A percentile compares a stretch with the other conserved stretches of the same genome.
These are phyloP conservation scores for Luscinia luscinia DNA, from an alignment of 2,797 vertebrate genomes.

Conservation along the genomic window DNA sequence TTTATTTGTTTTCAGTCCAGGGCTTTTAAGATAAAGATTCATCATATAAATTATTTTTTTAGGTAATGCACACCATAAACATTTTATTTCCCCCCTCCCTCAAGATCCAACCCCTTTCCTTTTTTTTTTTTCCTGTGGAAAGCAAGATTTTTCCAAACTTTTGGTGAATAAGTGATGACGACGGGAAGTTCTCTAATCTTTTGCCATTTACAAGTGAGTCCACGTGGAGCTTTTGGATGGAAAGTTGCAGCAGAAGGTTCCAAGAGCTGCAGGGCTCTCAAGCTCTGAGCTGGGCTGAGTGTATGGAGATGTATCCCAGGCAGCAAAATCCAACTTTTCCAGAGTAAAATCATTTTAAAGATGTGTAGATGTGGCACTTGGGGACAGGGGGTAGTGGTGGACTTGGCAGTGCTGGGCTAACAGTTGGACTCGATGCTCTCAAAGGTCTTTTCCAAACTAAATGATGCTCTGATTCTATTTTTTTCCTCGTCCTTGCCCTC, in stretches of 20 bases:
- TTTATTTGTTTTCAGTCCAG: slow-evolving; percentile 49
- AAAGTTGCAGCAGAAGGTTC: slow-evolving; percentile 50
- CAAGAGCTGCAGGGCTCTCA: slow-evolving; percentile 41
- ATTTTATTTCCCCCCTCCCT: not conserved
- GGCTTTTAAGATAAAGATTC: slow-evolving; percentile 62
- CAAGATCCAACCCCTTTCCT: not conserved
- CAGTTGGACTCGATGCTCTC: not conserved
- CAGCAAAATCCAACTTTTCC: slow-evolving; percentile 55
- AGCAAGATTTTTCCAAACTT: slow-evolving; percentile 48
- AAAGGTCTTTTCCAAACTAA: not conserved
- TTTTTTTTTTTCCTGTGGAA: not conserved
- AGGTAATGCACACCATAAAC: slow-evolving; percentile 25
- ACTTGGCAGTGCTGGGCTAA: not conserved
- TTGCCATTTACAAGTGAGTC: slow-evolving; percentile 66
- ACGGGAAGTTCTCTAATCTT: slow-evolving; percentile 65
- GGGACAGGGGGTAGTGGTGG: not conserved
- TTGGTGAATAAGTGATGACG: slow-evolving; percentile 32
- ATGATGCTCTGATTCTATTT: not conserved
- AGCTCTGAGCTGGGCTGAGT: not conserved
- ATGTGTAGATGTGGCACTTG: not conserved
- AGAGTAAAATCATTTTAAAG: slow-evolving; percentile 15
- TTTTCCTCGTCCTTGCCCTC: not conserved
- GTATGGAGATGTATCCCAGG: slow-evolving; percentile 64
- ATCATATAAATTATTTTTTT: slow-evolving; percentile 49
- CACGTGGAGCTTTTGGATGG: slow-evolving; percentile 62